Conservation (phyloP, 2,888 invertebrate genomes). For the Acanthosoma haemorrhoidale region DNA sequence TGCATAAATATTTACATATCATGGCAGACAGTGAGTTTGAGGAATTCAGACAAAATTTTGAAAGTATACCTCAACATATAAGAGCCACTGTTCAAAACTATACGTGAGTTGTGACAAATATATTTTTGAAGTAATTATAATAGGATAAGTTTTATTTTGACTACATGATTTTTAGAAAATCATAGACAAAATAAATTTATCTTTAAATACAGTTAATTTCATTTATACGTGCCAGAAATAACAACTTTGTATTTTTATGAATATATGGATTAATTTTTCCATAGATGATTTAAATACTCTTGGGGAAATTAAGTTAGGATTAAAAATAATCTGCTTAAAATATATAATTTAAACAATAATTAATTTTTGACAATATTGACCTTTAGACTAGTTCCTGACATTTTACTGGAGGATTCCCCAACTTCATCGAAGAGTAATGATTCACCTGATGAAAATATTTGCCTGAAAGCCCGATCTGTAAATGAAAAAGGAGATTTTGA, state of each 20-base stretch:
- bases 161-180: too few relatives aligned
- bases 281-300: too few relatives aligned
- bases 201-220: too few relatives aligned
- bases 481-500: conserved; percentile 14
- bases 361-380: not conserved
- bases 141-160: too few relatives aligned
- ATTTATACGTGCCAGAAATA: too few relatives aligned
- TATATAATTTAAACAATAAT: not conserved
- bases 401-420: conserved; percentile 72
- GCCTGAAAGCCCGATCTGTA: not conserved
- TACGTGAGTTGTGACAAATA: conserved; percentile 63
- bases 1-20: not conserved
- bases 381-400: conserved; percentile 75
- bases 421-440: conserved; percentile 70
- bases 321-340: too few relatives aligned
- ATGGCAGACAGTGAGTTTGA: conserved; percentile 94
- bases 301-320: too few relatives aligned
- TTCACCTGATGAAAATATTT: conserved; percentile 42
- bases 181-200: too few relatives aligned
- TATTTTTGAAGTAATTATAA: not conserved
- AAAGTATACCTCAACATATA: conserved; percentile 70
- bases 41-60: conserved; percentile 83
- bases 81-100: conserved; percentile 78
- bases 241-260: too few relatives aligned
- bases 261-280: too few relatives aligned